A percentile compares a stretch with the other conserved stretches of the same genome.
Evolutionary conservation across 2,797 vertebrate species (phyloP).

Genomic region (Pogoniulus pusillus): DNA sequence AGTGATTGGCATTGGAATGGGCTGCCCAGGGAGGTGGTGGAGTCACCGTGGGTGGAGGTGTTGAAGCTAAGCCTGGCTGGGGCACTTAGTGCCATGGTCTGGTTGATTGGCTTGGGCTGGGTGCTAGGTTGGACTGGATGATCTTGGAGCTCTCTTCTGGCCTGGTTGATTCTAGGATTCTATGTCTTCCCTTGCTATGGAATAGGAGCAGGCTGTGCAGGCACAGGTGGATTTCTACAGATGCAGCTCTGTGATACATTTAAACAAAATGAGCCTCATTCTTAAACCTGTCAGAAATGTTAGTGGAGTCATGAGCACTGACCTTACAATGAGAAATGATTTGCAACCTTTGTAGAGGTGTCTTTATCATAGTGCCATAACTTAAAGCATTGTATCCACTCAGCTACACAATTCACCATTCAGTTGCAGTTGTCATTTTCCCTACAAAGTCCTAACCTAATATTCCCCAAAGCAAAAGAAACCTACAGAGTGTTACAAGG

Average conservation of each 20-base stretch:
- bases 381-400: conserved; percentile 58
- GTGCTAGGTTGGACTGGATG: too few relatives aligned
- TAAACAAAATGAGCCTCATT: conserved; percentile 30
- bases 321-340: conserved; percentile 63
- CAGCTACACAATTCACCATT: conserved; percentile 46
- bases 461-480: conserved; percentile 55
- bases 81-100: too few relatives aligned
- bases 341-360: conserved; percentile 55
- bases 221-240: conserved; percentile 1
- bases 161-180: too few relatives aligned
- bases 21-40: too few relatives aligned
- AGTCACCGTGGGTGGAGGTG: too few relatives aligned
- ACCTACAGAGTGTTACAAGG: not conserved
- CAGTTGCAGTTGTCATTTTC: conserved; percentile 53
- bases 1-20: too few relatives aligned
- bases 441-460: conserved; percentile 35
- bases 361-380: conserved; percentile 39
- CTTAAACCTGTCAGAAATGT: conserved; percentile 52
- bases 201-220: not conserved
- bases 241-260: conserved; percentile 1
- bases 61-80: too few relatives aligned
- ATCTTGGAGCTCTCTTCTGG: too few relatives aligned
- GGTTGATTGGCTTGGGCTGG: too few relatives aligned
- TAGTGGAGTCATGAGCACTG: conserved; percentile 51
- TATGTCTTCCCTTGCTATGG: not conserved